Percentiles rank a stretch among this genome's conserved stretches.
These are phyloP conservation scores for Nudaria mundana DNA, from an alignment of 2,888 invertebrate species.

Conservation along the genomic window DNA sequence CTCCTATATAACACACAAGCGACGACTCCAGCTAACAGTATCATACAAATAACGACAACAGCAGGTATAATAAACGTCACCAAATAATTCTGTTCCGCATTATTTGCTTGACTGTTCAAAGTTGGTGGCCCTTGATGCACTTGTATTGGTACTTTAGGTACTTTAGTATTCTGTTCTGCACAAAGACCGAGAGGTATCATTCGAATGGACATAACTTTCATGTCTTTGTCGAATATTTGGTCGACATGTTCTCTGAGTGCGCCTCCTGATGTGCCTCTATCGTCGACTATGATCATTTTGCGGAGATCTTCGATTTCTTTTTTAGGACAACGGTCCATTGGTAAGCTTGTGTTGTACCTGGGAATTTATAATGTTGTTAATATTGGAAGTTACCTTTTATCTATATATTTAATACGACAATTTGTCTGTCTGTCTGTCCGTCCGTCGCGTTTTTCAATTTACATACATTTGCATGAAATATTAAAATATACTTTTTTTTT, in stretches of 20 bases:
- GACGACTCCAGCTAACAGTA: constrained; percentile 91
- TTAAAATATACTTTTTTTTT: too few relatives aligned
- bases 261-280: constrained; percentile 58
- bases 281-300: constrained; percentile 85
- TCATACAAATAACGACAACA: constrained; percentile 92
- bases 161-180: constrained; percentile 68
- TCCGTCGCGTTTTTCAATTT: too few relatives aligned
- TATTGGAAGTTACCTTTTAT: too few relatives aligned
- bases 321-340: constrained; percentile 87
- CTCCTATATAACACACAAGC: constrained; percentile 94
- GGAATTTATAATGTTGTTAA: not conserved
- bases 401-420: too few relatives aligned
- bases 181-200: constrained; percentile 83
- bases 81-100: constrained; percentile 73
- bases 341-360: constrained; percentile 89
- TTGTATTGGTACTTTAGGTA: constrained; percentile 45
- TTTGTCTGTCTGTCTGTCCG: too few relatives aligned
- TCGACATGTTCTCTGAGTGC: constrained; percentile 81
- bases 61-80: constrained; percentile 94
- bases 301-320: constrained; percentile 88
- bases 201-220: constrained; percentile 84
- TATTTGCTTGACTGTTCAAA: constrained; percentile 50
- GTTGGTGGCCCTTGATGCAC: constrained; percentile 46
- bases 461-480: too few relatives aligned
- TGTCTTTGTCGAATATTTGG: constrained; percentile 85